Evolutionary conservation across 2,797 vertebrate genomes (phyloP), one percentile per base, ranked within the genome.

Genomic region (Labroides dimidiatus): DNA sequence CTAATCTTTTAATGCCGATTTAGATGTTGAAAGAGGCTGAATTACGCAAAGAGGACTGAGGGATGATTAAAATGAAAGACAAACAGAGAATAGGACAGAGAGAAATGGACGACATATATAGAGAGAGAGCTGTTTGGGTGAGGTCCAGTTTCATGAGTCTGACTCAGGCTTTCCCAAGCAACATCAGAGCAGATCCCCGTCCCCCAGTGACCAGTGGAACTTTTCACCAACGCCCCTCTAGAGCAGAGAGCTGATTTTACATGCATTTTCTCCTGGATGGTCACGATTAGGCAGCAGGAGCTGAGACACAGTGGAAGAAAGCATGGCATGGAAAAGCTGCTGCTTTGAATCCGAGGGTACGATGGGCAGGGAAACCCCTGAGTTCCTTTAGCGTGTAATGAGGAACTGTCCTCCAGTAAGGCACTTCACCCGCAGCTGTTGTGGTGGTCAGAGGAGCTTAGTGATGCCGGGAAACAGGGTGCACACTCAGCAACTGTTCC

Each of bases 81-180:
- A 21, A 74, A 49, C 0, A 51, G 12, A 56, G 11, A 69, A 49
- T 39, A 41, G 36, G 49, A 65, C 21, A 7, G 45, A 64, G 17
- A 41, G 55, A 57, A 20, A 39, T 43, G 30, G 24, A 49, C 5
- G 43, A 36, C 44, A 54, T n/a, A 2, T 49, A 72, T 43, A n/a
- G n/a, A 61, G 67, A 30, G 27, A 43, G 45, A 37, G 19, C 41
- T 36, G 42, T 43, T 27, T 66, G 85, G 78, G 73, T 51, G 70
- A 83, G 77, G 72, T 84, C 56, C 72, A 44, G 69, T 84, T 75
- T 78, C 80, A 64, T 27, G 19, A 64, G 71, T 79, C 84, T 87
- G 87, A 91, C 89, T 90, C 89, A 91, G 83, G 86, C 77, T 89
- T 87, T 88, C 84, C 88, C 88, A 70, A 80, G 68, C 52, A 83